Evolutionary conservation across 1,140 invertebrate species (phyloP).

Genomic region (Bombyx mori): DNA sequence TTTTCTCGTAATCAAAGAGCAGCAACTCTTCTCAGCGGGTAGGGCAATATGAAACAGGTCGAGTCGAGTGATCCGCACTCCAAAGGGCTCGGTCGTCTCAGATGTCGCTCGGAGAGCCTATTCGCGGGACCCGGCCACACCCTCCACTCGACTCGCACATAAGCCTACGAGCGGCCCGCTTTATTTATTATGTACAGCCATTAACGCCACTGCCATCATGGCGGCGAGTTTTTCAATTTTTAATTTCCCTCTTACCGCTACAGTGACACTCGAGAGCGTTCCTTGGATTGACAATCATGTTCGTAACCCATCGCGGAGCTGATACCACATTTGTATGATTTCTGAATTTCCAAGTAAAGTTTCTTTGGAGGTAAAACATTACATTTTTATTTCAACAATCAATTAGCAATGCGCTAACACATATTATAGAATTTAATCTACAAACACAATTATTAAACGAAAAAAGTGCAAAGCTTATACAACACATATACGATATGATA

Average conservation of each 20-base stretch:
- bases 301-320: conserved; percentile 34
- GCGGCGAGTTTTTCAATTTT: conserved; percentile 65
- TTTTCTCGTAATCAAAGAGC: conserved; percentile 65
- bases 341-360: too few species aligned
- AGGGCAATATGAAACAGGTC: conserved; percentile 66
- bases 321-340: too few species aligned
- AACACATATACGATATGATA: too few species aligned
- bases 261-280: conserved; percentile 40
- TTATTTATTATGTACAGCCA: conserved; percentile 70
- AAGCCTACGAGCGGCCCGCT: conserved; percentile 60
- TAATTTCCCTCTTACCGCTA: conserved; percentile 56
- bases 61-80: conserved; percentile 47
- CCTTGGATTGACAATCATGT: conserved; percentile 51
- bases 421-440: too few species aligned
- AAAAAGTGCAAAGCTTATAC: too few species aligned
- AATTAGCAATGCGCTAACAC: too few species aligned
- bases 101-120: conserved; percentile 63
- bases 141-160: conserved; percentile 65
- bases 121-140: conserved; percentile 60
- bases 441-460: too few species aligned
- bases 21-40: conserved; percentile 49
- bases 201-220: conserved; percentile 65
- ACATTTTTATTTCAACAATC: too few species aligned
- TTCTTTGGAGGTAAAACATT: too few species aligned
- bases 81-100: conserved; percentile 60